Base-by-base conservation (phyloP, 2,888 invertebrate genomes). In the Apodemia zela region DNA sequence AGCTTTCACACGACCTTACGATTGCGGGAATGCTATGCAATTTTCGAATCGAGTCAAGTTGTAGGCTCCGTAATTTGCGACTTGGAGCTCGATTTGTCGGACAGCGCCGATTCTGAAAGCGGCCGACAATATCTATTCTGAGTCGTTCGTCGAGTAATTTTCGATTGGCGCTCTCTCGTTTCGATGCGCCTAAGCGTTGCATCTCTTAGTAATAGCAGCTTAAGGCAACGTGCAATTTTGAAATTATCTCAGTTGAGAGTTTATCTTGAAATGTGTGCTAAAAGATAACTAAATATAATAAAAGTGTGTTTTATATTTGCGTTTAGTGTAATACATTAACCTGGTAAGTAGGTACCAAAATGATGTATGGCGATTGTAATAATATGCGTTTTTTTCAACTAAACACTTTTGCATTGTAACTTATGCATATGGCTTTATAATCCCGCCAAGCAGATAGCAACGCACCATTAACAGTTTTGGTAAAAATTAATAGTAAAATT, bases 171-270 rank as follows among this genome's bases (percentile, higher is more conserved):
- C 15, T 42, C 42, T 38, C 38, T 38, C 38, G 38, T 38, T 38
- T 38, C 13, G 38, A 38, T 38, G 38, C 38, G 38, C 78, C 80
- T 81, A 79, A 72, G 51, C 51, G 2, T 38, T 51, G n/a, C 51
- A 51, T 11, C 51, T 17, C 74, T 80, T 75, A 78, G 80, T 87
- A 87, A 87, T 87, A 84, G 84, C 82, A 75, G 82, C 84, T 85
- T 84, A 78, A 75, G 84, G 86, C 86, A 84, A 80, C 79, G 84
- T 81, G 84, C 84, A 85, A 87, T 89, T 89, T 88, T 81, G 80
- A 89, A 87, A 89, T 89, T 86, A 84, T 85, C 78, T 71, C 78
- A 81, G 87, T 87, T 84, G 80, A 85, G 84, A 81, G 81, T 79
- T 85, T 82, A 82, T 47, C 79, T 79, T 83, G 79, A 38, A 38